These are phyloP conservation scores for Malthinus flaveolus DNA, from an alignment of 2,888 invertebrate genomes.

Conservation along the genomic window DNA sequence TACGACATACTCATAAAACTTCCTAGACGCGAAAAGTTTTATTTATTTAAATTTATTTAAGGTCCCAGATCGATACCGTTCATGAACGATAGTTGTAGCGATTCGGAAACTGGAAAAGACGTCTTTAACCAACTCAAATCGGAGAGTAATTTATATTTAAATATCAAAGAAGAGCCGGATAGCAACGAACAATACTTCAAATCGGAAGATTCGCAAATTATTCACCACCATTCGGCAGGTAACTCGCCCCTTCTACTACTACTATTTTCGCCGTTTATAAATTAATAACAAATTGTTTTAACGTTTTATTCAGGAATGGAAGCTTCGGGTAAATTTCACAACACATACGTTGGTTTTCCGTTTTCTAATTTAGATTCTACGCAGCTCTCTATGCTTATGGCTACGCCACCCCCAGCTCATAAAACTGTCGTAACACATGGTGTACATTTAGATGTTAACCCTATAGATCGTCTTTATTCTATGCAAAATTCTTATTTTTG, in stretches of 20 bases:
- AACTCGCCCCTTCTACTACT: conserved; percentile 7
- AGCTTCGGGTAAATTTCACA: conserved; percentile 44
- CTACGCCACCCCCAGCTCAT: conserved; percentile 49
- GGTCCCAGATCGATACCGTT: conserved; percentile 55
- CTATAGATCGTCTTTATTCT: conserved; percentile 65
- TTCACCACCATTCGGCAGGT: conserved; percentile 44
- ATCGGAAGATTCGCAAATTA: conserved; percentile 32
- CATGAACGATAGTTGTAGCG: conserved; percentile 58
- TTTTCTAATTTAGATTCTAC: conserved; percentile 41
- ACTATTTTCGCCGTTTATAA: not conserved
- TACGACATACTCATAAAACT: not conserved
- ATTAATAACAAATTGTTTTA: not conserved
- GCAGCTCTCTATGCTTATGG: conserved; percentile 42
- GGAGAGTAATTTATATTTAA: conserved; percentile 47
- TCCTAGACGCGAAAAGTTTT: not conserved
- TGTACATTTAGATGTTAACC: conserved; percentile 50
- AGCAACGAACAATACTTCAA: conserved; percentile 48
- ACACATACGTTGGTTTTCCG: conserved; percentile 45
- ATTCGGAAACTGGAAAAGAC: conserved; percentile 54
- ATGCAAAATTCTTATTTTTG: conserved; percentile 69
- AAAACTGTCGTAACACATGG: conserved; percentile 49
- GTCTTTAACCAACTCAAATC: conserved; percentile 34
- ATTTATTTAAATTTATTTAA: conserved; percentile 29
- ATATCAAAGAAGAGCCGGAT: conserved; percentile 55
- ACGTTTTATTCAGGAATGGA: conserved; percentile 6